A percentile compares a stretch with the other conserved stretches of the same genome.
phyloP scores from a whole-genome alignment of 2,888 invertebrate species.

The Agonopterix heracliana region DNA sequence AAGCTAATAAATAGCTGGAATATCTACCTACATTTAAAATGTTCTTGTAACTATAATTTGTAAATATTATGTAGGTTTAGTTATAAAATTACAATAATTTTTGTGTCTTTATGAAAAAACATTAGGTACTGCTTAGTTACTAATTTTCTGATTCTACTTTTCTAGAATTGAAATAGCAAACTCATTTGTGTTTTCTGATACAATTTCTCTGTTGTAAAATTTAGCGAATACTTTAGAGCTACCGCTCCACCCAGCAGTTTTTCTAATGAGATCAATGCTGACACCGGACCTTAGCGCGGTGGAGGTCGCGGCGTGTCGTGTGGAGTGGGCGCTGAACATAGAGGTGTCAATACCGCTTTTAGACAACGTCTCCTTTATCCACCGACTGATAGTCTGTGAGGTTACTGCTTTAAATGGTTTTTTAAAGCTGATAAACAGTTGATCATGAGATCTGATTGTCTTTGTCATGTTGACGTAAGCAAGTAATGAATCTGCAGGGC shows the following conservation, averaged over 20 bases:
- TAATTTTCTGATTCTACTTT: neutral
- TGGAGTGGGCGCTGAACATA: neutral
- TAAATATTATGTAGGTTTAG: too few relatives aligned
- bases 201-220: neutral
- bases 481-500: neutral
- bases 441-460: neutral
- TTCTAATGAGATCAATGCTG: neutral
- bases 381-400: neutral
- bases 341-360: neutral
- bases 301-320: neutral
- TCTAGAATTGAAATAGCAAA: too few relatives aligned
- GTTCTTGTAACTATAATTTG: too few relatives aligned
- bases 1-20: too few relatives aligned
- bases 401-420: neutral
- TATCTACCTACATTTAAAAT: too few relatives aligned
- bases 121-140: neutral
- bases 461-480: neutral
- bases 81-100: too few relatives aligned
- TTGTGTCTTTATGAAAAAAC: too few relatives aligned
- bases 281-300: neutral
- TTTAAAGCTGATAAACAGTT: neutral
- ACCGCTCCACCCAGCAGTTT: neutral
- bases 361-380: neutral
- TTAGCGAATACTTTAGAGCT: neutral
- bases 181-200: too few relatives aligned